Base-by-base conservation (phyloP, 2,888 invertebrate species). In the Spodoptera picta region DNA sequence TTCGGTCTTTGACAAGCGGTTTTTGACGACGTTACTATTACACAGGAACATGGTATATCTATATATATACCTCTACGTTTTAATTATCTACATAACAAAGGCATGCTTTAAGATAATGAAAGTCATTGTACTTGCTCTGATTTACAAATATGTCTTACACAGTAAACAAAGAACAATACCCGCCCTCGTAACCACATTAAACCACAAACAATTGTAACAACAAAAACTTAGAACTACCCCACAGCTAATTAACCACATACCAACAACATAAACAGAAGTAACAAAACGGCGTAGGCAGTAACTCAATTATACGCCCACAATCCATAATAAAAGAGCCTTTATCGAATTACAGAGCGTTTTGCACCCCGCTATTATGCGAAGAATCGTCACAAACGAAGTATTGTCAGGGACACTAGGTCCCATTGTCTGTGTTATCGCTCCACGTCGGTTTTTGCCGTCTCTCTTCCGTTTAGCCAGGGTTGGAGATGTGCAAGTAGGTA, bases 371-470 rank as follows among this genome's bases (percentile, higher is more conserved):
- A 92, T 92, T 92, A 90, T 92, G 92, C 88, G 92, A 92, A 93
- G 94, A 93, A 92, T 92, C 87, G 91, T 90, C 93, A 93, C 93
- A 94, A 94, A 94, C 93, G 94, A 94, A 93, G 85, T 91, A 93
- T 94, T 94, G 94, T 94, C 82, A 86, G 84, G 88, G 87, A 92
- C 93, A 93, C 93, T 92, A 91, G 92, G 84, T 87, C 81, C 88
- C 88, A 92, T 93, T 94, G 94, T 93, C 91, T 91, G 91, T 88
- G 91, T 92, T 93, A 93, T 94, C 94, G 90, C 86, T 77, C 85
- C 80, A 82, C 91, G 87, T 90, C 89, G 92, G 90, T 92, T 93
- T 93, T 93, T 92, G 92, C 90, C 83, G 88, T 84, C 85, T 90
- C 91, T 92, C 90, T 91, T 92, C 90, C 91, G 91, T 86, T 88